phyloP scores from a whole-genome alignment of 2,888 invertebrate species.

The Anticlea derivata region DNA sequence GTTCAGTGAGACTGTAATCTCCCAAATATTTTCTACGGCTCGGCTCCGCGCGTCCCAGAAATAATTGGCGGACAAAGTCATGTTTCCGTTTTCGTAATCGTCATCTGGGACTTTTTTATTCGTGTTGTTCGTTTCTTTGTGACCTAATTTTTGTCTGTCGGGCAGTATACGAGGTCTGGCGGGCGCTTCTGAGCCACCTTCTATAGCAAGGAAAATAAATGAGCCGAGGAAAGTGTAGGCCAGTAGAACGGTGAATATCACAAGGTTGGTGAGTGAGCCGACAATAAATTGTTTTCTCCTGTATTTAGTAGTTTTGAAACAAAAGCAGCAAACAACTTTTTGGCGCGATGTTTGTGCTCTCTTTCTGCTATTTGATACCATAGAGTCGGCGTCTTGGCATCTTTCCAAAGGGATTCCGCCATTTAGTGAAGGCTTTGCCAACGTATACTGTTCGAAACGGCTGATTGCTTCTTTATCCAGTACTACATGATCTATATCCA shows the following conservation, averaged over 20 bases:
- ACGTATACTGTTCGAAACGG: constrained; percentile 78
- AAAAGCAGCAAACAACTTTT: constrained; percentile 82
- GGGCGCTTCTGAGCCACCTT: constrained; percentile 86
- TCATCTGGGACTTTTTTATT: constrained; percentile 69
- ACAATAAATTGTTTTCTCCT: constrained; percentile 86
- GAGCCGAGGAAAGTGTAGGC: constrained; percentile 91
- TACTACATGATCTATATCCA: constrained; percentile 79
- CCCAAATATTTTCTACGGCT: constrained; percentile 95
- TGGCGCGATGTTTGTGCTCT: constrained; percentile 75
- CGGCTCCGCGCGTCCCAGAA: constrained; percentile 78
- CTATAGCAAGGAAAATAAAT: constrained; percentile 93
- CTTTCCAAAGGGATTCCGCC: constrained; percentile 80
- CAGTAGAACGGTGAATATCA: constrained; percentile 91
- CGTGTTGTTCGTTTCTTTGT: constrained; percentile 76
- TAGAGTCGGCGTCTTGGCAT: constrained; percentile 80
- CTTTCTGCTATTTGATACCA: constrained; percentile 79
- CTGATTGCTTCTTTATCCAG: constrained; percentile 80
- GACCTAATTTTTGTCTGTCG: constrained; percentile 75
- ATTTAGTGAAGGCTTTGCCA: constrained; percentile 77
- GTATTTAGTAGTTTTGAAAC: constrained; percentile 82
- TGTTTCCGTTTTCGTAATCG: constrained; percentile 67
- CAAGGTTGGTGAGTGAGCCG: constrained; percentile 90
- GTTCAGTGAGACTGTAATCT: constrained; percentile 93
- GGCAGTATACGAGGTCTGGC: constrained; percentile 77
- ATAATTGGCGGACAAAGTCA: constrained; percentile 74